Percentiles rank a stretch among this genome's conserved stretches.
Conservation (phyloP, 2,113 vertebrate genomes). For the Aythya baeri region DNA sequence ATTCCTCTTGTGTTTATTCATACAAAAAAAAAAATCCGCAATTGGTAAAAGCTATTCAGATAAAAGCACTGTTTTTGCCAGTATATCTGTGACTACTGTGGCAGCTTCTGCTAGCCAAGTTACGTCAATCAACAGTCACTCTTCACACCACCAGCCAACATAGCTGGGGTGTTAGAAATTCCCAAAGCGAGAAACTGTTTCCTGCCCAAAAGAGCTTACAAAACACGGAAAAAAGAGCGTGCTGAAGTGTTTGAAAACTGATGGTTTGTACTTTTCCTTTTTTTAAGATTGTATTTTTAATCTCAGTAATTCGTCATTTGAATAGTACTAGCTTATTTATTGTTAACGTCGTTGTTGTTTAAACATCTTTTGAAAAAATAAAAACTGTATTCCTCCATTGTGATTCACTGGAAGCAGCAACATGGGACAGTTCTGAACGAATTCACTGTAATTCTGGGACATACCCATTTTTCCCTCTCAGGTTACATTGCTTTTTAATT, state of each 20-base stretch:
- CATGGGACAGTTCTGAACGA: background rate
- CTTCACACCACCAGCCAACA: background rate
- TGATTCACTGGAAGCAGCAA: background rate
- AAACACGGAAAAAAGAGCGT: background rate
- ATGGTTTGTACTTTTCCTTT: background rate
- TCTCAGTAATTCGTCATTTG: background rate
- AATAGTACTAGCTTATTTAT: background rate
- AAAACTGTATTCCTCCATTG: background rate
- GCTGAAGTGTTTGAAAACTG: slow-evolving; percentile 1
- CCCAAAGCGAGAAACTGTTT: background rate
- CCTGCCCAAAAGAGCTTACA: background rate
- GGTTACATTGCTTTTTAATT: background rate
- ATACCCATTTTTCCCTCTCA: background rate
- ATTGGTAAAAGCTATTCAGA: background rate
- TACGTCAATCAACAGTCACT: slow-evolving; percentile 36
- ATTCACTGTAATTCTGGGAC: background rate
- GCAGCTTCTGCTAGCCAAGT: slow-evolving; percentile 35
- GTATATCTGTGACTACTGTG: background rate
- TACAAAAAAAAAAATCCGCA: background rate
- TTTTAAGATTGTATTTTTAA: background rate
- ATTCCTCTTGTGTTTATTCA: background rate
- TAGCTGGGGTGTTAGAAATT: slow-evolving; percentile 19
- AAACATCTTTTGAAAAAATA: background rate
- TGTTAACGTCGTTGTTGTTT: background rate
- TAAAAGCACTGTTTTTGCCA: background rate